Evolutionary conservation across 2,113 vertebrate species (phyloP), one percentile per base, ranked within the genome.

Genomic region (Phalacrocorax aristotelis): DNA sequence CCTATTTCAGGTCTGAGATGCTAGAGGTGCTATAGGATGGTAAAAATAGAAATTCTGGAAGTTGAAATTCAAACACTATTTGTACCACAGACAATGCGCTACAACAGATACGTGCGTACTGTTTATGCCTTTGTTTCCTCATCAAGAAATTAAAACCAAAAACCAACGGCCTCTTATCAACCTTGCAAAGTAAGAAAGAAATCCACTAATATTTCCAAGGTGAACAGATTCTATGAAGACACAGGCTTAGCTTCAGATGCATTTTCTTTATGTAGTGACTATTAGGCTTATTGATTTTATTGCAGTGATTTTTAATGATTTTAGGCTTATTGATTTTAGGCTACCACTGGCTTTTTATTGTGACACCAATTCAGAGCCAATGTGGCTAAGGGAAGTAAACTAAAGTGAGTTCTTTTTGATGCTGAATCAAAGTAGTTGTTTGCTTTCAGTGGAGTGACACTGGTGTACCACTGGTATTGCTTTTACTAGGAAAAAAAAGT

Each of bases 201-300:
- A 74, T 46, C 42, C 54, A 74, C 51, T 60, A 49, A 12, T 38
- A 54, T 46, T 90, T 80, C 42, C 64, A 86, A 49, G 48, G 48
- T 52, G 55, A 90, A 60, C 10, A 74, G 60, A 66, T 71, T 75
- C 26, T 57, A 9, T 17, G 44, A 90, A 51, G 79, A 88, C 51
- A 55, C 25, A 81, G 34, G 36, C 29, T 78, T 51, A n/a, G 55
- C 58, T 81, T 78, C 51, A 91, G 51, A 64, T 52, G 21, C 7
- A 38, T 93, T 72, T 91, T 81, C 68, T 69, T 83, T 83, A 36
- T 38, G 27, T 34, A 85, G 78, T 20, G 17, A 68, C 90, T 92
- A 48, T 86, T 88, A 90, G 34, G 68, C 21, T 77, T 90, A 90
- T 69, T 87, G 88, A 90, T 91, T 90, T 88, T 36, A 69, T 92